Percentiles rank a stretch among this genome's conserved stretches.
These are phyloP conservation scores for Picus viridis DNA, from an alignment of 2,797 vertebrate genomes.

Conservation along the genomic window DNA sequence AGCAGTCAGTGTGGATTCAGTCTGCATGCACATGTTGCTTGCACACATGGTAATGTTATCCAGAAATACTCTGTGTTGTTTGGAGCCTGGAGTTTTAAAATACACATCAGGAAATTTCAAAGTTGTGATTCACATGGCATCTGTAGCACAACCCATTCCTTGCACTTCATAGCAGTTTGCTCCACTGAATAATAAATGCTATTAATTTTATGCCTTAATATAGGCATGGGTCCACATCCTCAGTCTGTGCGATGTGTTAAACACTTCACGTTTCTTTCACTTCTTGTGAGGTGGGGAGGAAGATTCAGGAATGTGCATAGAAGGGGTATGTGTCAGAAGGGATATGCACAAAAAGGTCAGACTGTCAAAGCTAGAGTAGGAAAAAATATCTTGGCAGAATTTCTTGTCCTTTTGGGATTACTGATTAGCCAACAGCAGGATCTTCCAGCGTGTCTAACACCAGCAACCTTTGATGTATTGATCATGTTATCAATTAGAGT, in stretches of 20 bases:
- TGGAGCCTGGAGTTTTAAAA: conserved; percentile 50
- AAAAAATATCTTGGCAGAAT: background rate
- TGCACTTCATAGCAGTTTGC: conserved; percentile 7
- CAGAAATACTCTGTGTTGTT: conserved; percentile 58
- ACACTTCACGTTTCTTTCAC: conserved; percentile 15
- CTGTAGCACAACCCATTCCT: conserved; percentile 26
- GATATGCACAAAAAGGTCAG: background rate
- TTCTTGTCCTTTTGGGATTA: background rate
- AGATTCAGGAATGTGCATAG: background rate
- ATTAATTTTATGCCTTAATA: conserved; percentile 65
- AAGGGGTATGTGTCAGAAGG: background rate
- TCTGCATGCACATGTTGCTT: conserved; percentile 39
- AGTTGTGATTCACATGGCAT: conserved; percentile 48
- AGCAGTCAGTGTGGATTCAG: background rate
- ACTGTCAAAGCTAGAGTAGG: background rate
- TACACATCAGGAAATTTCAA: conserved; percentile 65
- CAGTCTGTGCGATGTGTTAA: background rate
- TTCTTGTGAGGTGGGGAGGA: background rate
- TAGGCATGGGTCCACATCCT: conserved; percentile 23
- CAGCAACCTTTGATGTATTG: background rate
- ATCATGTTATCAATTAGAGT: background rate
- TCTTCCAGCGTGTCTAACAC: background rate
- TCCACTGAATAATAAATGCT: conserved; percentile 55
- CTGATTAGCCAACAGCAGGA: background rate
- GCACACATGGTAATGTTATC: conserved; percentile 46